Conservation (phyloP, 2,888 invertebrate species). For the Tubulanus polymorphus region DNA sequence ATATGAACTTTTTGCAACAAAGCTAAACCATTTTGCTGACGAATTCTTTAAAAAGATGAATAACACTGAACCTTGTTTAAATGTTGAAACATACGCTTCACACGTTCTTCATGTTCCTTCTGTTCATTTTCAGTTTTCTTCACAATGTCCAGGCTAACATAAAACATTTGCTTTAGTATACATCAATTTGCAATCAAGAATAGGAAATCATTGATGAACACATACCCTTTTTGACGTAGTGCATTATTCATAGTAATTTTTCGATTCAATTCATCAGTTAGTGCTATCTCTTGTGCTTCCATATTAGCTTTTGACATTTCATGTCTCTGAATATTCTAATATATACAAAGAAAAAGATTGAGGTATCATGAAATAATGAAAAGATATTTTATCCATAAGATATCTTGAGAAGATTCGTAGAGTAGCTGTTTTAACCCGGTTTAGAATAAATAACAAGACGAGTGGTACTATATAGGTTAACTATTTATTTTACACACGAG, state of each 20-base stretch:
- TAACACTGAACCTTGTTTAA: too few species aligned
- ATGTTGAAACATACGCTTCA: too few species aligned
- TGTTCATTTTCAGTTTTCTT: constrained; percentile 11
- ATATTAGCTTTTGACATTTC: constrained; percentile 36
- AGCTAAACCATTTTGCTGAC: not conserved
- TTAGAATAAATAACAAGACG: too few species aligned
- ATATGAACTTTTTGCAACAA: not conserved
- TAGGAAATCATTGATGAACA: constrained; percentile 1
- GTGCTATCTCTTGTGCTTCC: constrained; percentile 38
- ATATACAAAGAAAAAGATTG: constrained; percentile 1
- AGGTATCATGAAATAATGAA: too few species aligned
- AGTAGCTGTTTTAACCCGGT: too few species aligned
- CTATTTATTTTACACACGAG: too few species aligned
- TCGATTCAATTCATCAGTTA: constrained; percentile 30
- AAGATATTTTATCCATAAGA: too few species aligned
- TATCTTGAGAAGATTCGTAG: too few species aligned
- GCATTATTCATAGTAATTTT: constrained; percentile 37
- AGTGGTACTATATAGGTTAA: too few species aligned
- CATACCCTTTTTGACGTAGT: constrained; percentile 33
- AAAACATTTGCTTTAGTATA: too few species aligned
- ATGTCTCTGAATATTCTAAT: constrained; percentile 34
- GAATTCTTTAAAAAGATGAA: too few species aligned
- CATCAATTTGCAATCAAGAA: constrained; percentile 22
- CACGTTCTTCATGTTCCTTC: constrained; percentile 26
- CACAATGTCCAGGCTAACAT: constrained; percentile 25